A percentile compares a stretch with the other conserved stretches of the same genome.
Conservation (phyloP, 2,888 invertebrate genomes). For the Blastobasis adustella region DNA sequence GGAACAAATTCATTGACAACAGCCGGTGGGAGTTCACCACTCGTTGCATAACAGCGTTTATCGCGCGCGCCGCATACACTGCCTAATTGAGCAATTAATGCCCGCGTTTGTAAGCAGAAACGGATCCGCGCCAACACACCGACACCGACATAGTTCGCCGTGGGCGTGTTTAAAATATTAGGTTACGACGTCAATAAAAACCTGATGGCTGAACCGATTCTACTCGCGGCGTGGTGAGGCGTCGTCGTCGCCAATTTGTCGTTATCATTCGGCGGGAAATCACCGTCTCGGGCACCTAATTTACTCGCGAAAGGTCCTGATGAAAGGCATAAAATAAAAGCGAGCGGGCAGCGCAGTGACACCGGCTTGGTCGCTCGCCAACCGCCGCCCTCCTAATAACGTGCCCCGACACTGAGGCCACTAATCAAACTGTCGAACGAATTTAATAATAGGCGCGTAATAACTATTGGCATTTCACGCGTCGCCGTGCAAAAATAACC, state of each 20-base stretch:
- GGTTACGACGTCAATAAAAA: too few relatives aligned
- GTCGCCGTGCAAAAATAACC: neutral
- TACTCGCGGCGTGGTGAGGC: too few relatives aligned
- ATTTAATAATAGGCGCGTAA: conserved; percentile 11
- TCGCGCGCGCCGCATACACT: neutral
- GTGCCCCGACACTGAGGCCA: conserved; percentile 12
- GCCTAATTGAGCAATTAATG: conserved; percentile 1
- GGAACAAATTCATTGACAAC: conserved; percentile 46
- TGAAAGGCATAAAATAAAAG: conserved; percentile 66
- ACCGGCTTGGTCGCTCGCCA: conserved; percentile 62
- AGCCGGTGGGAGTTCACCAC: conserved; percentile 21
- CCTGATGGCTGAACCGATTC: too few relatives aligned
- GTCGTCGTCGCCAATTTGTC: neutral
- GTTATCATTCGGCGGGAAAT: conserved; percentile 7
- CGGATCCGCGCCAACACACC: too few relatives aligned
- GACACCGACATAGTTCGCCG: too few relatives aligned
- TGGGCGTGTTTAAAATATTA: too few relatives aligned
- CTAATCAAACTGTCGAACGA: conserved; percentile 15
- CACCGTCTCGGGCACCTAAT: conserved; percentile 23
- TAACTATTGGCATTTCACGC: conserved; percentile 17
- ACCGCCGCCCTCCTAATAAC: conserved; percentile 31
- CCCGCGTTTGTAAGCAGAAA: neutral
- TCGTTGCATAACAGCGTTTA: neutral
- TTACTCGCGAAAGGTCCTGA: conserved; percentile 52
- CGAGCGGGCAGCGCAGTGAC: conserved; percentile 51